Evolutionary conservation across 2,888 invertebrate species (phyloP), one percentile per base, ranked within the genome.

Genomic region (Coelinius sp.): DNA sequence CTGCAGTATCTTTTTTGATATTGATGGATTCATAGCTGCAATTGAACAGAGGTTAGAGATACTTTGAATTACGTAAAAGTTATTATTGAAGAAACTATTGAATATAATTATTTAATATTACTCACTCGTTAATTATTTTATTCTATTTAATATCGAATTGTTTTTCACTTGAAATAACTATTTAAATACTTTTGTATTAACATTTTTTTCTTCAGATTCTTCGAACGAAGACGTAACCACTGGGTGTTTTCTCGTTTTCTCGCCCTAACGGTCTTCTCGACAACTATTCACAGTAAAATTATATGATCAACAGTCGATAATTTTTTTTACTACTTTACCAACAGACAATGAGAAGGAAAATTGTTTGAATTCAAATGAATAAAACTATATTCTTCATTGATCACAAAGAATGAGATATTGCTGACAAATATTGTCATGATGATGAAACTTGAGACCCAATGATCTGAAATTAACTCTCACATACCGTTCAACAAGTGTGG

Each of bases 1-100:
- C 71, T 84, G 75, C 2, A 78, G 38, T 8, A 87, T 73, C 73
- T 86, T 87, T 20, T 78, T 71, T 31, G 79, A 64, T 73, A 84
- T 69, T 38, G 80, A 74, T 17, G 77, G 75, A 76, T 82, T 79
- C 84, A 84, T 84, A 68, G 63, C 67, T 52, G 27, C 46, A 46
- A 24, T 46, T 38, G 35, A 22, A 24, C 14, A 27, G 20, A 64
- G 31, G 59, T 63, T 24, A 63, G 20, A 59, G 31, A 12, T n/a
- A n/a, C 5, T 20, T 20, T 17, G 5, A 10, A 49, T 20, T 2
- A n/a, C n/a, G n/a, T n/a, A n/a, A n/a, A n/a, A n/a, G n/a, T n/a
- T n/a, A n/a, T n/a, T n/a, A n/a, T n/a, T n/a, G n/a, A n/a, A n/a
- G n/a, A 35, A 35, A 41, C 41, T 41, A n/a, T 0, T 5, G n/a